A percentile compares a stretch with the other conserved stretches of the same genome.
phyloP scores from a whole-genome alignment of 2,113 vertebrate species.

The Podarcis raffonei region DNA sequence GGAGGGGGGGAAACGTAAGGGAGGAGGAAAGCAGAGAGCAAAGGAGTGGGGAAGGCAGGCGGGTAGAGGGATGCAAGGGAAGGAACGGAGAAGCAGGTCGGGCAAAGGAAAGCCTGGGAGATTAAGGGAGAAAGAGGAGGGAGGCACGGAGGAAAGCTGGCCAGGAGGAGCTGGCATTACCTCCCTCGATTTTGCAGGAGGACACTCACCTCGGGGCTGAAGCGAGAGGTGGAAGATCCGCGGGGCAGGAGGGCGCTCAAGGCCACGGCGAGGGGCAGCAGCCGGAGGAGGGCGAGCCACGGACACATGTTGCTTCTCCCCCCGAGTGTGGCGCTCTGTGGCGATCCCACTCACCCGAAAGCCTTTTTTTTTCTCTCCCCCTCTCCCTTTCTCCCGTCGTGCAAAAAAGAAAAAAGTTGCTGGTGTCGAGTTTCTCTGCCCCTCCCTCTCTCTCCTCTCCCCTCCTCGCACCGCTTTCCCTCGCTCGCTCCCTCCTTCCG shows the following conservation, averaged over 20 bases:
- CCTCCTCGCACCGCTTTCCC: neutral
- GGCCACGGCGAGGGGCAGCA: neutral
- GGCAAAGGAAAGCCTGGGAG: neutral
- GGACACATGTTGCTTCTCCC: neutral
- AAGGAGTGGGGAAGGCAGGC: too few species aligned
- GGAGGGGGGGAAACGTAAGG: neutral
- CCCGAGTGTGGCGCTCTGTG: neutral
- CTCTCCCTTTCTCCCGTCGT: neutral
- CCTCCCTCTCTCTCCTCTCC: neutral
- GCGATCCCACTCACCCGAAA: neutral
- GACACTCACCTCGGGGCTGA: slow-evolving; percentile 36
- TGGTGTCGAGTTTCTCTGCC: neutral
- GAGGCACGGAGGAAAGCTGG: neutral
- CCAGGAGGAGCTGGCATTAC: neutral
- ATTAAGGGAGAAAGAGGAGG: neutral
- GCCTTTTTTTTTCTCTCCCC: neutral
- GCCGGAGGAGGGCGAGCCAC: neutral
- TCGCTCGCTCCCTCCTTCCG: neutral
- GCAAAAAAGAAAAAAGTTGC: neutral
- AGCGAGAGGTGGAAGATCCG: neutral
- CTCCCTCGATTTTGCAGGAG: neutral
- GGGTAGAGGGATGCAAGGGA: neutral
- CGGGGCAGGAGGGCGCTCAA: neutral
- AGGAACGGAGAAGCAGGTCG: slow-evolving; percentile 35
- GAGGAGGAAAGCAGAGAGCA: slow-evolving; percentile 9